phyloP scores from a whole-genome alignment of 2,113 vertebrate species.

The Engraulis encrasicolus region DNA sequence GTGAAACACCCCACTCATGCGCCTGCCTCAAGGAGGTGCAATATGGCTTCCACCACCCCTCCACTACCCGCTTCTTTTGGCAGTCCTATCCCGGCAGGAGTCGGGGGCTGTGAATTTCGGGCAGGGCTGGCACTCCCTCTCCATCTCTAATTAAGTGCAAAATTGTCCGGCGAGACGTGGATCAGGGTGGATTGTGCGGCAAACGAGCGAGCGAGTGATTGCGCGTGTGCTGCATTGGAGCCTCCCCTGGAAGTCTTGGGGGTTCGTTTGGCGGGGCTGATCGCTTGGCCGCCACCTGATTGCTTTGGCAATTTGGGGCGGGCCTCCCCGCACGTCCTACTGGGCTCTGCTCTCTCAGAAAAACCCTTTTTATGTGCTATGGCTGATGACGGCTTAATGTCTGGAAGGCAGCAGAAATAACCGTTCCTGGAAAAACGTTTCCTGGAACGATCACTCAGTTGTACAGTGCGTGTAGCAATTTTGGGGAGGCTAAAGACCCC shows the following conservation, averaged over 20 bases:
- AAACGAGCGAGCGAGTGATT: background rate
- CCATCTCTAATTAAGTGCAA: conserved; percentile 50
- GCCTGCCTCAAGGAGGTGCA: no score
- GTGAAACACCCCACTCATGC: background rate
- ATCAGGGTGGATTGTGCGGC: conserved; percentile 22
- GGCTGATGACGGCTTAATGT: background rate
- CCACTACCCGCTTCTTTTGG: conserved; percentile 12
- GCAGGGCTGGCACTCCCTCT: conserved; percentile 27
- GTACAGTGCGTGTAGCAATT: background rate
- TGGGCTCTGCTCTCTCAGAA: background rate
- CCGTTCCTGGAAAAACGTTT: no score
- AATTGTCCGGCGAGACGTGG: conserved; percentile 36
- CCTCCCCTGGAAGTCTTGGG: conserved; percentile 28
- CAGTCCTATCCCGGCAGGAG: conserved; percentile 23
- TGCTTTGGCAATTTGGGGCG: background rate
- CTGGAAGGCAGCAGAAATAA: background rate
- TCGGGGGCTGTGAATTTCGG: conserved; percentile 11
- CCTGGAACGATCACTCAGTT: background rate
- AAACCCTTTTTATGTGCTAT: background rate
- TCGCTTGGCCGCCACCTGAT: conserved; percentile 1
- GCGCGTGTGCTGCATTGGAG: background rate
- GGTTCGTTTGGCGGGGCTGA: conserved; percentile 31
- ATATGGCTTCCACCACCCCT: background rate
- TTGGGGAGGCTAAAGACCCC: no score
- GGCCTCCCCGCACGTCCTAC: background rate